Evolutionary conservation across 2,888 invertebrate genomes (phyloP).

Genomic region (Amiota minor): DNA sequence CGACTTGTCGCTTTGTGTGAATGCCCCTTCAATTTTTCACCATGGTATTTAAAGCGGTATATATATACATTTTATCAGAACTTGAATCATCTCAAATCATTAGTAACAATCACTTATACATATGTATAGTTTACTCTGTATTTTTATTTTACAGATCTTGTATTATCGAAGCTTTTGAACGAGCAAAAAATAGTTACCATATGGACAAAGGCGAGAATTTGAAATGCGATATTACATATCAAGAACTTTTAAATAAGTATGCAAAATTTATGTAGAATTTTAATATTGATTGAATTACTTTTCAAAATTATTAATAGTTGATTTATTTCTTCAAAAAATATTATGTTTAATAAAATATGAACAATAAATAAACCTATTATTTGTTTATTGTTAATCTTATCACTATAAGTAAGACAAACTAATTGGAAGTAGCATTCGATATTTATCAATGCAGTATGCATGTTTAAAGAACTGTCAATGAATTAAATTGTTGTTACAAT

Average conservation of each 20-base stretch:
- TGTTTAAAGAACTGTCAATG: no score
- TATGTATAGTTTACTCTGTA: not conserved
- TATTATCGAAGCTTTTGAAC: constrained; percentile 84
- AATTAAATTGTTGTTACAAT: no score
- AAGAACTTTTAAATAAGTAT: constrained; percentile 60
- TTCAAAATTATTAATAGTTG: not conserved
- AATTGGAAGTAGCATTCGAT: no score
- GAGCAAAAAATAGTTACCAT: constrained; percentile 76
- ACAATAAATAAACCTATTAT: not conserved
- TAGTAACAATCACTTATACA: no score
- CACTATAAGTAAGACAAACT: no score
- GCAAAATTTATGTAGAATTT: constrained; percentile 44
- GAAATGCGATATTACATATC: constrained; percentile 57
- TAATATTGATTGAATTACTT: not conserved
- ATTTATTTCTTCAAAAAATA: not conserved
- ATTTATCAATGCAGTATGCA: no score
- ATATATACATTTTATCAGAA: no score
- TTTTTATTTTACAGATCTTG: constrained; percentile 77
- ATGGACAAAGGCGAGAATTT: constrained; percentile 62
- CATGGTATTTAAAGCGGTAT: no score
- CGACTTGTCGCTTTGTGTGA: no score
- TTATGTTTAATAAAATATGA: not conserved
- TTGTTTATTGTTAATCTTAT: not conserved
- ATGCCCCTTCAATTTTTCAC: no score
- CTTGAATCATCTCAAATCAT: no score